phyloP scores from a whole-genome alignment of 2,888 invertebrate species.

The Orchesellides sinensis region DNA sequence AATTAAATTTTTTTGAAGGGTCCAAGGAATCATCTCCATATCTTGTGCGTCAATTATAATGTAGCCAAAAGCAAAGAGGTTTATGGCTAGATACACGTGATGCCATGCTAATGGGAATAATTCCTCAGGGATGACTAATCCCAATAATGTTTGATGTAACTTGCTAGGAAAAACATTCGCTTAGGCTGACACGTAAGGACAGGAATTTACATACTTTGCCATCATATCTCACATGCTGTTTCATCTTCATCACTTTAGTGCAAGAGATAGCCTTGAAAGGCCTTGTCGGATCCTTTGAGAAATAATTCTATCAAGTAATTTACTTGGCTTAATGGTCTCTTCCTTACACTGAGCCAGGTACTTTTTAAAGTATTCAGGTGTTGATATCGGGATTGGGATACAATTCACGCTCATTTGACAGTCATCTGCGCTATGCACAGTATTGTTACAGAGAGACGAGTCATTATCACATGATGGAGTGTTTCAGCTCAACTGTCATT shows the following conservation, averaged over 20 bases:
- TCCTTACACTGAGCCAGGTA: conserved; percentile 4
- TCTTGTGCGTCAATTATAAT: too few relatives aligned
- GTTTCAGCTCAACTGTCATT: too few relatives aligned
- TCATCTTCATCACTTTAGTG: not conserved
- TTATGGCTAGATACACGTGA: not conserved
- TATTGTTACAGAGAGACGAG: not conserved
- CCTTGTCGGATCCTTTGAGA: conserved; percentile 44
- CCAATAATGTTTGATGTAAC: not conserved
- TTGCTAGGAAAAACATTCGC: not conserved
- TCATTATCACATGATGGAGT: not conserved
- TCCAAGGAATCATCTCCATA: too few relatives aligned
- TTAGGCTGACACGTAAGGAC: not conserved
- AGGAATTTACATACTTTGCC: conserved; percentile 1
- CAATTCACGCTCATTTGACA: not conserved
- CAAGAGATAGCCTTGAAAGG: conserved; percentile 44
- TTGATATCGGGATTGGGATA: not conserved
- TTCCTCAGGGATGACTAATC: conserved; percentile 1
- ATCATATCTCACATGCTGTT: not conserved
- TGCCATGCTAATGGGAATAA: not conserved
- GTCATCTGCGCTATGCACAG: too few relatives aligned
- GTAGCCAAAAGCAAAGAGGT: too few relatives aligned
- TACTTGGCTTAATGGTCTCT: conserved; percentile 14
- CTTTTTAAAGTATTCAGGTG: not conserved
- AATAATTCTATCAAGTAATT: not conserved
- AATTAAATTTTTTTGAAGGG: too few relatives aligned